Evolutionary conservation across 2,888 invertebrate genomes (phyloP), one percentile per base, ranked within the genome.

Genomic region (Drosophila bunnanda): DNA sequence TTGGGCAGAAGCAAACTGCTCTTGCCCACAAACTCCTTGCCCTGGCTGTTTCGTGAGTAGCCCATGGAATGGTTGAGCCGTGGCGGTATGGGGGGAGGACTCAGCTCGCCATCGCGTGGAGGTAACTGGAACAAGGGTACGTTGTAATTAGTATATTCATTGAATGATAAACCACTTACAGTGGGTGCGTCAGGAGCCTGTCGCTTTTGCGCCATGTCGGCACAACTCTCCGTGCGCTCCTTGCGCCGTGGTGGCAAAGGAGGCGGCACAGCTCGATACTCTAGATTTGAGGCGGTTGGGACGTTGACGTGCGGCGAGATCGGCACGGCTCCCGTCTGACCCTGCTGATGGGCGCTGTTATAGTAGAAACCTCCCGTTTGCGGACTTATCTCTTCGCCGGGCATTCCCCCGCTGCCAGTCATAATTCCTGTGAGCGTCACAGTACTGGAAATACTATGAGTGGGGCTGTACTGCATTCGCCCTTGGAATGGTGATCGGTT

Each of bases 151-250:
- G 9, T 12, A 4, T 7, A 17, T 17, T 46, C 10, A 22, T 22
- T 30, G 6, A 13, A 43, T n/a, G n/a, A 46, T 22, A 2, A 15
- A n/a, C 1, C 58, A 75, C 78, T 88, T 85, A 92, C 92, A 71
- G 89, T 90, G n/a, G 96, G 95, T 57, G 95, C 95, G 90, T 95
- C 95, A 62, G 94, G 95, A 59, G 94, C 94, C 92, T 95, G 95
- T 79, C 94, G 93, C 72, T 91, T 92, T 79, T 93, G 92, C 38
- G 92, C 92, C 77, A 91, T 82, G 68, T 91, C 90, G 20, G 89
- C 89, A 61, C 90, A 90, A 68, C 88, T 90, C 68, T 92, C 92
- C 30, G 90, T 91, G 38, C 90, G 90, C 61, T 92, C 92, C 53
- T 91, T 91, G 50, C 92, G 88, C 12, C 91, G 80, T 7, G 92